Base-by-base conservation (phyloP, 64 coral and sea anemone species). In the Catalaphyllia jardinei region DNA sequence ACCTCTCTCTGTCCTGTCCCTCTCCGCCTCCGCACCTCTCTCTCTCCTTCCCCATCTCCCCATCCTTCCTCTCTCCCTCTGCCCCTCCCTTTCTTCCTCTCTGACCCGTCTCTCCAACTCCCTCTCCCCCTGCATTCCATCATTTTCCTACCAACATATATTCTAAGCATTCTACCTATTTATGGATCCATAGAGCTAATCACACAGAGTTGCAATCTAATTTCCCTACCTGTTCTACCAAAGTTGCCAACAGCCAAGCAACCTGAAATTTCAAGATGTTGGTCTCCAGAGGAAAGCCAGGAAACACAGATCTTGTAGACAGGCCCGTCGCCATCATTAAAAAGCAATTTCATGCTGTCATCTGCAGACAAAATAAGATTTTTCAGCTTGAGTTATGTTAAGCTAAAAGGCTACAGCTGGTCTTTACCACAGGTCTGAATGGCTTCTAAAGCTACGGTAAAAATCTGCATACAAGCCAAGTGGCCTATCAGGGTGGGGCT, bases 201-300 rank as follows among this genome's bases (percentile, higher is more conserved):
- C 15, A 57, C 10, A 57, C 33, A 12, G 76, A 50, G 9, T 46
- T 54, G 14, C 46, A 13, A 31, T 29, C 28, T 49, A 14, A 24
- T 28, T 74, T 74, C 71, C 74, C 67, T 62, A 97, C 92, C 95
- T 88, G 95, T 87, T 93, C 95, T 87, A 33, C 91, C 95, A 91
- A 97, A 97, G 71, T 97, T 97, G 19, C 95, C 95, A 55, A 97
- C n/a, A 28, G 95, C 95, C 52, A 97, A 73, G 17, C 91, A 88
- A 60, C 95, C 95, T 25, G 95, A 97, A 39, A 97, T 97, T 75
- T 97, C 88, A 17, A 97, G 76, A 88, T 97, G 82, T 31, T 86
- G 75, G 42, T 93, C 75, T 2, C 88, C 76, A 54, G 82, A 91
- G 0, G 91, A 93, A 38, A 97, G 19, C 95, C 95, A 97, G 5